phyloP scores from a whole-genome alignment of 2,113 vertebrate genomes.

The Sclerurus mexicanus region DNA sequence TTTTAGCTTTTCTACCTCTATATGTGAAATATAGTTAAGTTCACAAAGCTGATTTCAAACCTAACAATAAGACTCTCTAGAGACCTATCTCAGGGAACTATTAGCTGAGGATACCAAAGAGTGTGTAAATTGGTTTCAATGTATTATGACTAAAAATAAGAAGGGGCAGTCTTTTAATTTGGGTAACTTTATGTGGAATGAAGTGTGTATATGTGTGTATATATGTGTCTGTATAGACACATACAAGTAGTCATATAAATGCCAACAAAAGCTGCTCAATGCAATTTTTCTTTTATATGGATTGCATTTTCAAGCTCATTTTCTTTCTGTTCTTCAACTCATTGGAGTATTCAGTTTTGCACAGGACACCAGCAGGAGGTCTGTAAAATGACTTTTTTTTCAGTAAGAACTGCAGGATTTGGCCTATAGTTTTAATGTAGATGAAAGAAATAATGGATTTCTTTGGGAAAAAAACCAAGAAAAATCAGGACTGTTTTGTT shows the following conservation, averaged over 20 bases:
- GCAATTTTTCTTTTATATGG: background rate
- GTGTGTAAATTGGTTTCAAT: background rate
- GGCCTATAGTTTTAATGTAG: slow-evolving; percentile 23
- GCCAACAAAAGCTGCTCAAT: background rate
- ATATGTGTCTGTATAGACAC: background rate
- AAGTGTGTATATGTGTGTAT: background rate
- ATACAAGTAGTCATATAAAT: background rate
- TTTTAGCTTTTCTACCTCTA: background rate
- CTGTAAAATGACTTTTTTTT: background rate
- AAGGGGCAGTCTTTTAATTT: background rate
- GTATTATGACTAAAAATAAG: background rate
- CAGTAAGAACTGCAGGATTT: background rate
- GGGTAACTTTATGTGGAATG: background rate
- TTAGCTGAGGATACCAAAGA: background rate
- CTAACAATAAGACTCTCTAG: background rate
- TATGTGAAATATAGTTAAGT: background rate
- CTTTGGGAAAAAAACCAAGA: background rate
- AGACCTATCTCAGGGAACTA: background rate
- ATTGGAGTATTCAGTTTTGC: background rate
- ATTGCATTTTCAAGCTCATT: background rate
- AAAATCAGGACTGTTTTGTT: background rate
- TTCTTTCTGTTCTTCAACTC: background rate
- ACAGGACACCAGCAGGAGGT: background rate
- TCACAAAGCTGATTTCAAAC: background rate
- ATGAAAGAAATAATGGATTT: slow-evolving; percentile 22